Evolutionary conservation across 2,888 invertebrate genomes (phyloP), one percentile per base, ranked within the genome.

Genomic region (Tetheella fluctuosa): DNA sequence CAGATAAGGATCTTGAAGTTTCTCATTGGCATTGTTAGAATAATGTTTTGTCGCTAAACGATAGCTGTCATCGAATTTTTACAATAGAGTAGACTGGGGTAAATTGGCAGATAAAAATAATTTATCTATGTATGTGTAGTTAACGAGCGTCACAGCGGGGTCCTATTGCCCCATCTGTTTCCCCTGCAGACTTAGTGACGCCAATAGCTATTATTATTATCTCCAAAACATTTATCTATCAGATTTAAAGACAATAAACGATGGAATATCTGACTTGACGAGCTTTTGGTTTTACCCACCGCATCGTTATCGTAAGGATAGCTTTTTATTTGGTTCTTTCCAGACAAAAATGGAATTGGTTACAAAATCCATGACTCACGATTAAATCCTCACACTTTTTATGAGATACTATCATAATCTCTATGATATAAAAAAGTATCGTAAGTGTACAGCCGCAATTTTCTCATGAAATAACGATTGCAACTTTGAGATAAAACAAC

Each of bases 101-200:
- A 91, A 91, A 91, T 89, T 89, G 91, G 85, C 84, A 86, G 88
- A 91, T 90, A 88, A 90, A 88, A 91, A 90, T 90, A 89, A 92
- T 90, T 86, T 86, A 90, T 90, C 85, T 84, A 76, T 83, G 76
- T 86, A 82, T 83, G 79, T 81, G 81, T 81, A 85, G 89, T 87
- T 91, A 91, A 90, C 90, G 88, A 89, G 82, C 81, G 71, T 71
- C 82, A 61, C 89, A 77, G 86, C 87, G 85, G 91, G 92, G 87
- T 73, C 74, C 79, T 82, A 75, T 70, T 71, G 67, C 73, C 81
- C 85, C 84, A 82, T 80, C 84, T 84, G 80, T 79, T 78, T 79
- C 88, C 89, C 88, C 81, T 78, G 64, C 80, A 90, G 89, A 88
- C 89, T 70, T 61, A 53, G 77, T 73, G 88, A 83, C 89, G 86